Evolutionary conservation across 2,888 invertebrate species (phyloP).

Genomic region (Onthophagus sagittarius): DNA sequence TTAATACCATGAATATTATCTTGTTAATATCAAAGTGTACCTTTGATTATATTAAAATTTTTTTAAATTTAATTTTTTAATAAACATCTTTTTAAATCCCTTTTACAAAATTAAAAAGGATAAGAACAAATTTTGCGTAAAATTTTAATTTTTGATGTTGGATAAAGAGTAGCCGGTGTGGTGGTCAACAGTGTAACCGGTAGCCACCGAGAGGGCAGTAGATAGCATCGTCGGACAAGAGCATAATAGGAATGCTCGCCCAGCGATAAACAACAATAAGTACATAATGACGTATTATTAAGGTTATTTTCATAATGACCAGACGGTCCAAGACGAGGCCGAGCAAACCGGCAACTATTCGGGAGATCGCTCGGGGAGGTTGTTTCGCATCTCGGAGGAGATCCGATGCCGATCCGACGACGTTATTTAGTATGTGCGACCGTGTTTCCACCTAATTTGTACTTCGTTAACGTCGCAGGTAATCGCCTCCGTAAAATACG

Average conservation of each 20-base stretch:
- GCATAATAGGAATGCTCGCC: conserved; percentile 28
- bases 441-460: conserved; percentile 33
- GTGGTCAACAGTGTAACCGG: conserved; percentile 1
- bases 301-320: conserved; percentile 38
- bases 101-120: background rate
- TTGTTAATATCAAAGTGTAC: background rate
- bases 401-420: conserved; percentile 3
- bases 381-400: conserved; percentile 10
- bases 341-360: background rate
- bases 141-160: background rate
- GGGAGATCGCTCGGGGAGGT: background rate
- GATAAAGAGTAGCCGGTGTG: background rate
- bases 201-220: background rate
- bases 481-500: conserved; percentile 15
- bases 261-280: conserved; percentile 34
- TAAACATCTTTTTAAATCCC: background rate
- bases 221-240: conserved; percentile 13
- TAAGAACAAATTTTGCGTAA: background rate
- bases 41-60: background rate
- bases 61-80: background rate
- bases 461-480: conserved; percentile 27
- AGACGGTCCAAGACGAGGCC: conserved; percentile 1
- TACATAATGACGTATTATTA: conserved; percentile 38
- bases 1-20: background rate
- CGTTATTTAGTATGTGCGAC: conserved; percentile 34